Evolutionary conservation across 2,797 vertebrate genomes (phyloP).

Genomic region (Huso huso): DNA sequence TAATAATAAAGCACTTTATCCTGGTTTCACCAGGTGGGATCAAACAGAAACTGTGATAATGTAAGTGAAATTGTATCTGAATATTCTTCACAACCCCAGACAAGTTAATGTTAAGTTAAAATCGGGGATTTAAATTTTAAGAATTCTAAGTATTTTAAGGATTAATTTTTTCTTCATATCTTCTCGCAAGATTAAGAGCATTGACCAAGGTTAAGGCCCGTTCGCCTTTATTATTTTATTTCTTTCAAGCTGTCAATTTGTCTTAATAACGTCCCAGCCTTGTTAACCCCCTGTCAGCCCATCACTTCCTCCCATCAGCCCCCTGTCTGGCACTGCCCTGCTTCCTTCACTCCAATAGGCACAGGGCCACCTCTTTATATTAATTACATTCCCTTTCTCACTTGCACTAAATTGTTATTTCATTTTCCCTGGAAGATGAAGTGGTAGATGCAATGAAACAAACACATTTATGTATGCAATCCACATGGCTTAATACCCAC

Average conservation of each 20-base stretch:
- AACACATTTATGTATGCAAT: too few relatives aligned
- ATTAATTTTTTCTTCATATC: slow-evolving; percentile 28
- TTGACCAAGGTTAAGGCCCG: slow-evolving; percentile 27
- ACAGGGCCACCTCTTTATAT: background rate
- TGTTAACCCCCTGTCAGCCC: background rate
- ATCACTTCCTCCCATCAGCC: background rate
- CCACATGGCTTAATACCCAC: too few relatives aligned
- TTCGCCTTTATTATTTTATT: slow-evolving; percentile 31
- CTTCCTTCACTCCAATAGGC: background rate
- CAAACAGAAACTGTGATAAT: too few relatives aligned
- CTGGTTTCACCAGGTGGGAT: too few relatives aligned
- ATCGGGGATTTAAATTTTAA: too few relatives aligned
- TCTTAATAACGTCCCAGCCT: background rate
- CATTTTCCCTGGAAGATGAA: too few relatives aligned
- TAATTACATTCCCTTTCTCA: background rate
- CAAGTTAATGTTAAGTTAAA: too few relatives aligned
- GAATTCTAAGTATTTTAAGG: slow-evolving; percentile 3
- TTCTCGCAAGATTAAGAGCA: slow-evolving; percentile 25
- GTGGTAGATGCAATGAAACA: too few relatives aligned
- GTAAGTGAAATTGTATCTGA: too few relatives aligned
- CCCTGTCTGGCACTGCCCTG: background rate
- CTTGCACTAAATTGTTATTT: background rate
- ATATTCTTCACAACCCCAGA: too few relatives aligned
- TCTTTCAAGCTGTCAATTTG: slow-evolving; percentile 29
- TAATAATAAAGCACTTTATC: too few relatives aligned